Evolutionary conservation across 2,888 invertebrate species (phyloP).

Genomic region (Sclerodermus sp.): DNA sequence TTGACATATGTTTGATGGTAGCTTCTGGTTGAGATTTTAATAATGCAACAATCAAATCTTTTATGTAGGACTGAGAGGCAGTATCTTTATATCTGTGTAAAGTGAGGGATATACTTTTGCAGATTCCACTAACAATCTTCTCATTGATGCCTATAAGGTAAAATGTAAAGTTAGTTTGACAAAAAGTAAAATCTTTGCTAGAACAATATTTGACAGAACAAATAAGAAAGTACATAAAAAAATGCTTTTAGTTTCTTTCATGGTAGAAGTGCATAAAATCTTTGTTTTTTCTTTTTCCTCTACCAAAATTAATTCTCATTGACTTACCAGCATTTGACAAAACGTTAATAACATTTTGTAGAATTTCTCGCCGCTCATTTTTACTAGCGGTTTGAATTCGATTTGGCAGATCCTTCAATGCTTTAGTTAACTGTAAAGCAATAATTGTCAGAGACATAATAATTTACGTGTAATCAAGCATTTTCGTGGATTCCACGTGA

Average conservation of each 20-base stretch:
- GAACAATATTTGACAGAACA: no score
- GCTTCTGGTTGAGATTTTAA: constrained; percentile 69
- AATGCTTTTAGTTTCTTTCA: no score
- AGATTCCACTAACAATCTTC: constrained; percentile 75
- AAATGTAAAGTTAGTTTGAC: constrained; percentile 1
- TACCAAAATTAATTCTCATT: not conserved
- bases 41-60: constrained; percentile 69
- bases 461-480: constrained; percentile 18
- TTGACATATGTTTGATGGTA: constrained; percentile 70
- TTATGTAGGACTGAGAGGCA: constrained; percentile 75
- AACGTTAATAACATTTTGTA: constrained; percentile 70
- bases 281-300: no score
- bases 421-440: constrained; percentile 65
- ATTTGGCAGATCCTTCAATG: constrained; percentile 73
- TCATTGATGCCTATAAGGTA: constrained; percentile 72
- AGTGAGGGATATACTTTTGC: constrained; percentile 75
- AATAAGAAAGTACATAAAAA: no score
- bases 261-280: no score
- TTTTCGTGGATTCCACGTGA: constrained; percentile 56
- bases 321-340: constrained; percentile 73
- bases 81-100: constrained; percentile 80
- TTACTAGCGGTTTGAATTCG: constrained; percentile 74
- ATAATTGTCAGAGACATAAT: constrained; percentile 13
- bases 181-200: no score
- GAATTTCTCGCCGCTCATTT: constrained; percentile 69